These are phyloP conservation scores for Papilio machaon DNA, from an alignment of 1,140 invertebrate genomes.

Conservation along the genomic window DNA sequence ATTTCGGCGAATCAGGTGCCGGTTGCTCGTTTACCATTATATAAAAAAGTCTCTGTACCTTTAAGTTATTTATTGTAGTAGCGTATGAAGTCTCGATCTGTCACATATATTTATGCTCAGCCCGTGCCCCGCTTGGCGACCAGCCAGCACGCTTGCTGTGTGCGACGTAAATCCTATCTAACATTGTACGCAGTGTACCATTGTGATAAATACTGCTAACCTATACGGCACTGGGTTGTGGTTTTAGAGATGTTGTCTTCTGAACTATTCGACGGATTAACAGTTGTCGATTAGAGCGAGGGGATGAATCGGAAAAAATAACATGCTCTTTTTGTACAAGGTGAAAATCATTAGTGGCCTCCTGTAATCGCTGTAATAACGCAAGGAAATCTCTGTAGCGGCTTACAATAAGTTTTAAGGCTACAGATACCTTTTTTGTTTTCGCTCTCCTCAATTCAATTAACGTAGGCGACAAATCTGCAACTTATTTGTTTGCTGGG, in stretches of 20 bases:
- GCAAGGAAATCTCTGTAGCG: no score
- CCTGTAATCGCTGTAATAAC: no score
- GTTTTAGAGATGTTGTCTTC: not conserved
- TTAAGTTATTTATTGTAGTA: slow-evolving; percentile 1
- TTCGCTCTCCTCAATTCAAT: no score
- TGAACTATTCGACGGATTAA: not conserved
- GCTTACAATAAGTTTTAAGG: no score
- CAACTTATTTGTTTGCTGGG: no score
- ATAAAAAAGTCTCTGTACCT: not conserved
- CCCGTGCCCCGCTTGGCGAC: not conserved
- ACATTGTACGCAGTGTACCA: slow-evolving; percentile 16
- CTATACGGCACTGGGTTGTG: not conserved
- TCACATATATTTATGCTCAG: slow-evolving; percentile 23
- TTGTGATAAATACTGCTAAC: not conserved
- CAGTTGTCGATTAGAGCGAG: not conserved
- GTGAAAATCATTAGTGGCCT: no score
- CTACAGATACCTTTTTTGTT: no score
- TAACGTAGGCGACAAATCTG: no score
- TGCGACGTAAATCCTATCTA: not conserved
- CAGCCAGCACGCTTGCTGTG: slow-evolving; percentile 10
- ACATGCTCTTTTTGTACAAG: no score
- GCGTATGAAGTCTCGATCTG: not conserved
- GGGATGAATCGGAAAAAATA: no score
- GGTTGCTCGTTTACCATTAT: no score
- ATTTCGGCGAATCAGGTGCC: no score